phyloP scores from a whole-genome alignment of 2,888 invertebrate genomes.

The Lepeophtheirus nordmannii region DNA sequence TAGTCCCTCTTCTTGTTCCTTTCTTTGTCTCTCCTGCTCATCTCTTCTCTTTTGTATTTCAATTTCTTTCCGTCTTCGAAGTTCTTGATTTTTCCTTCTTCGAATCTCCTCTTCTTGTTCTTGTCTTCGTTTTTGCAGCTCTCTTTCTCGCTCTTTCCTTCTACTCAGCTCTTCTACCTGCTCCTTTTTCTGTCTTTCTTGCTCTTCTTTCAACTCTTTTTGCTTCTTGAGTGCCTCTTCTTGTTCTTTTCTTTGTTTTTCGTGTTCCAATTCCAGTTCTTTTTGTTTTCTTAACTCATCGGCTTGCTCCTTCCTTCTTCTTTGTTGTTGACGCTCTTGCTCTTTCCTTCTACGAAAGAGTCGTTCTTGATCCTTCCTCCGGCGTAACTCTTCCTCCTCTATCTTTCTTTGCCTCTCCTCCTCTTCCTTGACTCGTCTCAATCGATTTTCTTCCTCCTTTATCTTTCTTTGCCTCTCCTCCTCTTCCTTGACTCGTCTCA shows the following conservation, averaged over 20 bases:
- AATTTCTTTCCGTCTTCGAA: not conserved
- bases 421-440: constrained; percentile 1
- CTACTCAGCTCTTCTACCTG: not conserved
- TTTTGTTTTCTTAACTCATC: not conserved
- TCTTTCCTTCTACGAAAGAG: not conserved
- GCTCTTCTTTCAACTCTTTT: not conserved
- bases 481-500: not conserved
- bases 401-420: not conserved
- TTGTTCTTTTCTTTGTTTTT: constrained; percentile 3
- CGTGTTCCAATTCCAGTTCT: not conserved
- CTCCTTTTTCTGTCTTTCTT: constrained; percentile 5
- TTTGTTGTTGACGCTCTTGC: not conserved
- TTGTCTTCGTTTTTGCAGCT: not conserved
- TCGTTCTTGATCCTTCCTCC: not conserved
- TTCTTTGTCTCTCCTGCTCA: constrained; percentile 4
- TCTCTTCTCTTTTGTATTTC: constrained; percentile 6
- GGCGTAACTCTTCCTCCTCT: not conserved
- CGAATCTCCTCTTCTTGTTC: not conserved
- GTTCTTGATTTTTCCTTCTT: constrained; percentile 13
- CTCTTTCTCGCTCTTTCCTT: constrained; percentile 5
- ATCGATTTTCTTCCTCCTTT: constrained; percentile 9
- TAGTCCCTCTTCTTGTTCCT: not conserved
- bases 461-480: not conserved
- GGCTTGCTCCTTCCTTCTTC: not conserved
- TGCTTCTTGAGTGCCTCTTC: constrained; percentile 12